These are phyloP conservation scores for Peromyscus eremicus DNA, from an alignment of 2,797 vertebrate species.

Conservation along the genomic window DNA sequence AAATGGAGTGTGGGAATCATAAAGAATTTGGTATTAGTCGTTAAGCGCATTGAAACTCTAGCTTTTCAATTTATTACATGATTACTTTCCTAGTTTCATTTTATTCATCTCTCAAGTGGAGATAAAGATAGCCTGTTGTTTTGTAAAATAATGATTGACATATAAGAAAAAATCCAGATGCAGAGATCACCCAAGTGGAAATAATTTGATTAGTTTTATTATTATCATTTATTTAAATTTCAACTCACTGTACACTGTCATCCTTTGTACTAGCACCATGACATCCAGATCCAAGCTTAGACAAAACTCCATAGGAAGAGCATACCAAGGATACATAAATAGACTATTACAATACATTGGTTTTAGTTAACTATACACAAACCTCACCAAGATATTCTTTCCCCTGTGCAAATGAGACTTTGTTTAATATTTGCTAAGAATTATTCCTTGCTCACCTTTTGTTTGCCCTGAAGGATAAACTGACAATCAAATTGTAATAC, in stretches of 20 bases:
- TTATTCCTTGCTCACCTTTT: neutral
- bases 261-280: neutral
- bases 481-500: neutral
- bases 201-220: neutral
- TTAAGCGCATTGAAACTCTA: neutral
- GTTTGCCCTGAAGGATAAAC: neutral
- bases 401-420: neutral
- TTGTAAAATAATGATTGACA: neutral
- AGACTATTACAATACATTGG: neutral
- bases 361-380: conserved; percentile 41
- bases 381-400: conserved; percentile 19
- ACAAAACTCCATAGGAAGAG: neutral
- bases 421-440: conserved; percentile 25
- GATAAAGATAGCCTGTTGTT: neutral
- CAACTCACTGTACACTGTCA: neutral
- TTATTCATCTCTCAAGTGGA: neutral
- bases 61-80: neutral
- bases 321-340: neutral
- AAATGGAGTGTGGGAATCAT: neutral
- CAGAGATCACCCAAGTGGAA: neutral
- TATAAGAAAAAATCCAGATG: neutral
- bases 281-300: neutral
- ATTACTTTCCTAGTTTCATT: neutral
- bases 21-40: neutral
- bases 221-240: neutral